Percentiles rank a stretch among this genome's conserved stretches.
Conservation (phyloP, 1,140 invertebrate species). For the Oryzaephilus surinamensis region DNA sequence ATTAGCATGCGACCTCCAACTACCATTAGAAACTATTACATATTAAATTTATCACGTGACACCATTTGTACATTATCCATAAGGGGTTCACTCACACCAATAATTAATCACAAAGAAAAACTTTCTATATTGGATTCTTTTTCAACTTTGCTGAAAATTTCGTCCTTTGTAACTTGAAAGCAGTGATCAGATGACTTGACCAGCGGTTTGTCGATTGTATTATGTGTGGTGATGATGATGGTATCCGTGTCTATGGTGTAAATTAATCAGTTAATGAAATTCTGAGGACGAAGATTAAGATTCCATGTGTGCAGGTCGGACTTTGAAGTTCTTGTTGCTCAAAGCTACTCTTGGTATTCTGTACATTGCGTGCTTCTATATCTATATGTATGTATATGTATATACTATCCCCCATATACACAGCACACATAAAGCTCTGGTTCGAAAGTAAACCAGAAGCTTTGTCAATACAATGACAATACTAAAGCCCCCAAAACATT, state of each 20-base stretch:
- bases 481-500: constrained; percentile 5
- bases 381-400: too few relatives aligned
- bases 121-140: too few relatives aligned
- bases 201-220: too few relatives aligned
- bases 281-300: constrained; percentile 13
- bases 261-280: constrained; percentile 16
- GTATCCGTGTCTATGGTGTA: constrained; percentile 11
- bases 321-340: constrained; percentile 23
- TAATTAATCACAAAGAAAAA: constrained; percentile 1
- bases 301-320: constrained; percentile 11
- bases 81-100: constrained; percentile 1
- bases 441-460: constrained; percentile 2
- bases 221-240: too few relatives aligned
- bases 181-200: too few relatives aligned
- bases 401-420: too few relatives aligned
- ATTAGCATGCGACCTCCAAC: constrained; percentile 20
- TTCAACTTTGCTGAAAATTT: too few relatives aligned
- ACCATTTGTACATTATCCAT: constrained; percentile 3
- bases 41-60: constrained; percentile 17
- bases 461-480: constrained; percentile 10
- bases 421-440: too few relatives aligned
- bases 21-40: constrained; percentile 21
- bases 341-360: too few relatives aligned
- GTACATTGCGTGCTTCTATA: too few relatives aligned
- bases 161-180: too few relatives aligned